Evolutionary conservation across 2,888 invertebrate genomes (phyloP).

Genomic region (Ethmia dodecea): DNA sequence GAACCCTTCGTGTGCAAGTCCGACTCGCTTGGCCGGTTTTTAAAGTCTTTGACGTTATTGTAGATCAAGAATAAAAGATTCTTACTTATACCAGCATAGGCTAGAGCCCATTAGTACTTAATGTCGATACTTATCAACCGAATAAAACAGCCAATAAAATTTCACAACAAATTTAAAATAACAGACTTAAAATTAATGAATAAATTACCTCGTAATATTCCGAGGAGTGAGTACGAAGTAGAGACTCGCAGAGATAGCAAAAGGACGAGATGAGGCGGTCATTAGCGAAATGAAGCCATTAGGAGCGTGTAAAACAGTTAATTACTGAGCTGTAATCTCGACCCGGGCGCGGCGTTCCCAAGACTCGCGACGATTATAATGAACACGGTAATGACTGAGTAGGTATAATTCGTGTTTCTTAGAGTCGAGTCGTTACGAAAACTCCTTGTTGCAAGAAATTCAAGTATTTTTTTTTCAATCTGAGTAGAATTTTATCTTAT

Average conservation of each 20-base stretch:
- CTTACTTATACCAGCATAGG: too few relatives aligned
- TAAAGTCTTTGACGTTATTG: too few relatives aligned
- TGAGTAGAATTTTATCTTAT: too few relatives aligned
- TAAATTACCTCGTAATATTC: slow-evolving; percentile 27
- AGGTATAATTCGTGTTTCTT: slow-evolving; percentile 17
- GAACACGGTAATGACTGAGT: slow-evolving; percentile 35
- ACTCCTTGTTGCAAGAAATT: too few relatives aligned
- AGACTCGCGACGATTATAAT: slow-evolving; percentile 41
- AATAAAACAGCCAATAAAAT: neutral
- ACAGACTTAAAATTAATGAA: slow-evolving; percentile 19
- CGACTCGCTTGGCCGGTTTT: too few relatives aligned
- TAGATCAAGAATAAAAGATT: too few relatives aligned
- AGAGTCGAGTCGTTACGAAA: too few relatives aligned
- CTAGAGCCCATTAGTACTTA: too few relatives aligned
- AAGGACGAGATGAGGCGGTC: slow-evolving; percentile 54
- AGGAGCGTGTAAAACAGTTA: slow-evolving; percentile 72
- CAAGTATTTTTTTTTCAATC: too few relatives aligned
- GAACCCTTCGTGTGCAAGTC: too few relatives aligned
- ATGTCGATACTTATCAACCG: too few relatives aligned
- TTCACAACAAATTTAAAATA: slow-evolving; percentile 17
- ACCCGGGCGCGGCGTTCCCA: slow-evolving; percentile 26
- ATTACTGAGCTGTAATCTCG: slow-evolving; percentile 51
- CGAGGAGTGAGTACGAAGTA: slow-evolving; percentile 1
- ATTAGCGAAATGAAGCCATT: slow-evolving; percentile 72
- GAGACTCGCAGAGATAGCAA: slow-evolving; percentile 40